Evolutionary conservation across 2,888 invertebrate genomes (phyloP), one percentile per base, ranked within the genome.

Genomic region (Anoplius nigerrimus): DNA sequence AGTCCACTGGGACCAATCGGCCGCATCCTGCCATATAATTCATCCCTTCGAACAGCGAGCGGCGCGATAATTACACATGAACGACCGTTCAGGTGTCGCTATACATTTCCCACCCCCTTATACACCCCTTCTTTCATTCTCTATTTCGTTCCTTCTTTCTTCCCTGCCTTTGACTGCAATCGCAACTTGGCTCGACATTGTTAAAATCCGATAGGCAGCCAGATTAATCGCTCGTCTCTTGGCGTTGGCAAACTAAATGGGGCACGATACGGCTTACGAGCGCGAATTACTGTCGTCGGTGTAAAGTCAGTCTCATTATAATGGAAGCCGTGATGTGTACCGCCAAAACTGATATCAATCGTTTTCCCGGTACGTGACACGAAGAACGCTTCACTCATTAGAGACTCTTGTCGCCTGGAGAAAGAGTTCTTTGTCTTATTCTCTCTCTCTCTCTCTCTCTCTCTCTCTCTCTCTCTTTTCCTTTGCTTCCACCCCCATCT

Each of bases 41-140:
- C 80, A 82, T 80, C 72, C 72, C 60, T 76, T 74, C 72, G 71
- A 74, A 78, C 74, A 80, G 69, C 75, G 74, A 80, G 80, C 80
- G 34, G 81, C 62, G 75, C 69, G 79, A 80, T 80, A 80, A 80
- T 80, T 81, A 80, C 72, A 81, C 74, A 72, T 65, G 57, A 24
- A 34, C n/a, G 57, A 18, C 54, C n/a, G n/a, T n/a, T 64, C 58
- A 62, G 69, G 67, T 48, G 76, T 74, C 74, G 68, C 79, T 54
- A 78, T 70, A 74, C 71, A 70, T 71, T 48, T 67, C 66, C 66
- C 52, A n/a, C n/a, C n/a, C n/a, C n/a, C n/a, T n/a, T n/a, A n/a
- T n/a, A n/a, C n/a, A n/a, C n/a, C n/a, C n/a, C n/a, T n/a, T n/a
- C 57, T 48, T 65, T 53, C 34, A 21, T 34, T 43, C 45, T 51